Evolutionary conservation across 2,113 vertebrate genomes (phyloP).

Genomic region (Danionella cerebrum): DNA sequence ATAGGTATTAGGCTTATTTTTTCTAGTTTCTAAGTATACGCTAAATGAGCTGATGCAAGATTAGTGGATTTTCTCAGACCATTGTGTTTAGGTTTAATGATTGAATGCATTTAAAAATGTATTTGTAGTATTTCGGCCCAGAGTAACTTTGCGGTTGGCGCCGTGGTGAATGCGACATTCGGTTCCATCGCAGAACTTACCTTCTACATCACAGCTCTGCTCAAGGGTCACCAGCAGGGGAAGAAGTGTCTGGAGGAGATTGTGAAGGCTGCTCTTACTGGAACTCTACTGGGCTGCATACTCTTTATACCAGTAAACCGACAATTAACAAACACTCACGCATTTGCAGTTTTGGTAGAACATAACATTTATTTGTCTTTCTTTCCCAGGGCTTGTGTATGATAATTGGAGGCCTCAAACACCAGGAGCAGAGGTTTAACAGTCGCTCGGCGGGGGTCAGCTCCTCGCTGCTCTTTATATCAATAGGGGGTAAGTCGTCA

Average conservation of each 20-base stretch:
- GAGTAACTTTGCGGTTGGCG: slow-evolving; percentile 81
- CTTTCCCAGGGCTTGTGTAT: slow-evolving; percentile 74
- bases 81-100: too few relatives aligned
- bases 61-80: too few relatives aligned
- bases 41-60: too few relatives aligned
- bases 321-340: too few relatives aligned
- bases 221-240: slow-evolving; percentile 64
- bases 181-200: slow-evolving; percentile 83
- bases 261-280: slow-evolving; percentile 74
- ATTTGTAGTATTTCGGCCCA: slow-evolving; percentile 78
- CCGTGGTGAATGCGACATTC: slow-evolving; percentile 80
- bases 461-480: slow-evolving; percentile 60
- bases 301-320: slow-evolving; percentile 80
- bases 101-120: neutral
- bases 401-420: slow-evolving; percentile 79
- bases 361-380: neutral
- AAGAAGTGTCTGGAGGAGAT: slow-evolving; percentile 77
- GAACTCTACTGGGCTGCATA: slow-evolving; percentile 78
- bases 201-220: slow-evolving; percentile 82
- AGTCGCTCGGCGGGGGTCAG: slow-evolving; percentile 72
- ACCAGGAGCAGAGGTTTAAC: slow-evolving; percentile 82
- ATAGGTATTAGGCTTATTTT: too few relatives aligned
- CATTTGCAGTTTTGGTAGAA: too few relatives aligned
- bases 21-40: too few relatives aligned
- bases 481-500: slow-evolving; percentile 29